Conservation (phyloP, 2,888 invertebrate genomes). For the Copidosoma aretas region DNA sequence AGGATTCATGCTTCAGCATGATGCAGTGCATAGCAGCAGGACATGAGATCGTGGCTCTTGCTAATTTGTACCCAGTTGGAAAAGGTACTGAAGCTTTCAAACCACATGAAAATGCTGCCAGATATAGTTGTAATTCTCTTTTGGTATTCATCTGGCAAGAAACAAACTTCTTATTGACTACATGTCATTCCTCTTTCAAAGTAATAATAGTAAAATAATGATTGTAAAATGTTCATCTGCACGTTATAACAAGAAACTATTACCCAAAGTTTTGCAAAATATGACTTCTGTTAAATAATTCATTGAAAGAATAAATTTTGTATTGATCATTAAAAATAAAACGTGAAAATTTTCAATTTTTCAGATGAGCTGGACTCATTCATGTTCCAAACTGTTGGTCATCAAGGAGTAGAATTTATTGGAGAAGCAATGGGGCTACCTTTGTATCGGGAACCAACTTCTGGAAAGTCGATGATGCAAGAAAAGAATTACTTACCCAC, state of each 20-base stretch:
- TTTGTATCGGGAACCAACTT: conserved; percentile 82
- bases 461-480: conserved; percentile 82
- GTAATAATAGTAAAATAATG: too few species aligned
- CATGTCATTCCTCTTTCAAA: too few species aligned
- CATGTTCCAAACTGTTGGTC: conserved; percentile 99
- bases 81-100: conserved; percentile 68
- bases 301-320: conserved; percentile 28
- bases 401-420: conserved; percentile 89
- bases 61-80: conserved; percentile 88
- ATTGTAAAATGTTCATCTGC: too few species aligned
- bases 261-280: too few species aligned
- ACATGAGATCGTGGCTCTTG: conserved; percentile 93
- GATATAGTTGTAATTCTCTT: neutral
- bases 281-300: conserved; percentile 14
- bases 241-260: neutral
- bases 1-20: conserved; percentile 99
- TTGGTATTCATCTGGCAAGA: neutral
- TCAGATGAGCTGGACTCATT: conserved; percentile 93
- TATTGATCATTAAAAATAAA: conserved; percentile 25
- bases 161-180: neutral
- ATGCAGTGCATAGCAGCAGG: conserved; percentile 96
- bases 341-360: too few species aligned
- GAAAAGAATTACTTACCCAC: conserved; percentile 82
- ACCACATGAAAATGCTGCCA: neutral
- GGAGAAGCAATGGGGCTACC: conserved; percentile 95